A percentile compares a stretch with the other conserved stretches of the same genome.
Evolutionary conservation across 2,888 invertebrate species (phyloP).

Genomic region (Helobdella robusta): DNA sequence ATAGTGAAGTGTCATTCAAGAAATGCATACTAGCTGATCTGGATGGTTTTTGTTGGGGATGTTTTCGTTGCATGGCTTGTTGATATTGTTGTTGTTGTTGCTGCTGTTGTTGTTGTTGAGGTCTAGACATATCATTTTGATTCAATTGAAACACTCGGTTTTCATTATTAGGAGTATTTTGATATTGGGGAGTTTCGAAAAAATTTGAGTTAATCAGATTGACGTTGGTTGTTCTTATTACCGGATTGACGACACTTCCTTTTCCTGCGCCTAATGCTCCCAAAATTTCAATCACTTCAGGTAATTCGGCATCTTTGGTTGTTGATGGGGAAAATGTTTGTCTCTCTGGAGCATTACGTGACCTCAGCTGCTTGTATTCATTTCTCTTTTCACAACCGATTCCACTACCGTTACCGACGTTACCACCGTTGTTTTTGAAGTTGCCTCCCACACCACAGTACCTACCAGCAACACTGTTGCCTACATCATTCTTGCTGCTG

Average conservation of each 20-base stretch:
- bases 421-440: too few relatives aligned
- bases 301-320: constrained; percentile 17
- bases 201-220: constrained; percentile 15
- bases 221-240: constrained; percentile 19
- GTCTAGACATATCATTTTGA: not conserved
- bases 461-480: too few relatives aligned
- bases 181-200: not conserved
- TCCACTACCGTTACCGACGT: too few relatives aligned
- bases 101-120: too few relatives aligned
- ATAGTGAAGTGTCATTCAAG: too few relatives aligned
- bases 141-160: not conserved
- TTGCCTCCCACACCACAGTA: too few relatives aligned
- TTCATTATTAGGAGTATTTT: not conserved
- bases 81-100: not conserved
- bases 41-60: constrained; percentile 2
- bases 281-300: constrained; percentile 10
- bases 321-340: too few relatives aligned
- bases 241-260: constrained; percentile 18
- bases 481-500: too few relatives aligned
- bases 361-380: not conserved
- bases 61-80: not conserved
- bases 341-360: not conserved
- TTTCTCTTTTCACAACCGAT: too few relatives aligned
- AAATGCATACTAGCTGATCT: too few relatives aligned
- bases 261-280: constrained; percentile 18